Evolutionary conservation across 2,113 vertebrate genomes (phyloP), one percentile per base, ranked within the genome.

Genomic region (Mirounga angustirostris): DNA sequence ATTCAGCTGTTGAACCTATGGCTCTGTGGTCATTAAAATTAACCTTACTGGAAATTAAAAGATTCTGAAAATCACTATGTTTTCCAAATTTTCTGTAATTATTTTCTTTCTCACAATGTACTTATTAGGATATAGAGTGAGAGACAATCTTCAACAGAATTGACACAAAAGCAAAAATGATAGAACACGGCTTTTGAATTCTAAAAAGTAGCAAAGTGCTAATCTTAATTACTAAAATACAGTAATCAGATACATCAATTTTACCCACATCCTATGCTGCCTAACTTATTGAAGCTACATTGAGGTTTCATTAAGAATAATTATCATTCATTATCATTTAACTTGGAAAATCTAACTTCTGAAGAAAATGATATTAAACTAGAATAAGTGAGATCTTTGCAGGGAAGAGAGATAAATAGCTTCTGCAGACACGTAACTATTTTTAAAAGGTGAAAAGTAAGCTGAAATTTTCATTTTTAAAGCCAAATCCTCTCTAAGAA

Each of bases 301-400:
- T 89, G 85, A 96, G 40, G 26, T 56, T 93, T 95, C 82, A 88
- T 90, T 79, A 76, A 71, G 12, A 93, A 58, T 86, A 95, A 93
- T 97, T 94, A 97, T 81, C 80, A 91, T 91, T 84, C 56, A 94
- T 92, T 59, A 92, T 65, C 67, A 87, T 95, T 94, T 74, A 82
- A 40, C 43, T 79, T 97, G 84, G 76, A 85, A 96, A 97, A 82
- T 93, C 58, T 33, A 80, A 73, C 33, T 81, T 96, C 88, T 78
- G 26, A 95, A 63, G 76, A 76, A 93, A 98, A 87, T 61, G 33
- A 85, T 40, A 84, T 94, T 93, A 94, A 97, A 96, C 63, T 58
- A 87, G 58, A 95, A 96, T 10, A 90, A 90, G 21, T 59, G 40
- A 96, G 59, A 54, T 28, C 65, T 91, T 97, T 94, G 40, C 63